phyloP scores from a whole-genome alignment of 2,888 invertebrate genomes.

The Megamerina dolium region DNA sequence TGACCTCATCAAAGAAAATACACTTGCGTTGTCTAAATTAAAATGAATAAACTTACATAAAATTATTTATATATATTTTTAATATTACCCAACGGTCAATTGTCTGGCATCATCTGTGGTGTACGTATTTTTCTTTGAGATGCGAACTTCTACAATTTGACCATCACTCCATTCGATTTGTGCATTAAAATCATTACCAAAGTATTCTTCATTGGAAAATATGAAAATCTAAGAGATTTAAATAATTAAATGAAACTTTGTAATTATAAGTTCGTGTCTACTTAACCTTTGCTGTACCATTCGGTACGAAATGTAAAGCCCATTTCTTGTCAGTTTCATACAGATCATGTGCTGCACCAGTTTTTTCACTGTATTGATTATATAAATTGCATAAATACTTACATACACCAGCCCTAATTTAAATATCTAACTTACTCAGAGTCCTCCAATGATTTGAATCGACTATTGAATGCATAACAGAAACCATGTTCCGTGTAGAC shows the following conservation, averaged over 20 bases:
- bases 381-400: too few species aligned
- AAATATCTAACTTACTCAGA: constrained; percentile 46
- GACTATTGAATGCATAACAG: constrained; percentile 64
- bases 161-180: constrained; percentile 63
- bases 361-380: constrained; percentile 30
- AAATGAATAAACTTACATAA: background rate
- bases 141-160: constrained; percentile 42
- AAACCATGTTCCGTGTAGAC: constrained; percentile 72
- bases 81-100: constrained; percentile 50
- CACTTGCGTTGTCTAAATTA: constrained; percentile 61
- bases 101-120: constrained; percentile 70
- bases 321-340: constrained; percentile 50
- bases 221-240: constrained; percentile 42
- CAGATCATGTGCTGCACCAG: constrained; percentile 40
- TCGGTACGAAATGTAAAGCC: constrained; percentile 44
- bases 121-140: constrained; percentile 70
- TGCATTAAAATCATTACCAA: constrained; percentile 62
- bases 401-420: too few species aligned
- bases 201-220: constrained; percentile 64
- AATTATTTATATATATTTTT: background rate
- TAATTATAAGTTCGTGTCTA: background rate
- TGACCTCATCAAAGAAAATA: constrained; percentile 63
- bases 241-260: background rate
- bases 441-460: constrained; percentile 37
- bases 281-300: constrained; percentile 34